Conservation (phyloP, 2,888 invertebrate species). For the Cheiracanthium punctorium region DNA sequence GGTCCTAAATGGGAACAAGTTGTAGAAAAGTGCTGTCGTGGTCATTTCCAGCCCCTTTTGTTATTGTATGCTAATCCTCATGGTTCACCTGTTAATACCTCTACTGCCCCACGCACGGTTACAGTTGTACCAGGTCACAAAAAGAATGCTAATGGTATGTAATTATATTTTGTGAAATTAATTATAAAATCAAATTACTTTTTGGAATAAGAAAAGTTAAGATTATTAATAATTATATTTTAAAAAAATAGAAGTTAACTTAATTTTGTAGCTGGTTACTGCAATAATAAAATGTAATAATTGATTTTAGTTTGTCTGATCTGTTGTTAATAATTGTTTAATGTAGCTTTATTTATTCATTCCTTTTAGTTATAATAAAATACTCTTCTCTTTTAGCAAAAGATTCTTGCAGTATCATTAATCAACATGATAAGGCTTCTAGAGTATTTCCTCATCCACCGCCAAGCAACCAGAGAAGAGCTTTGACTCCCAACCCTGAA, state of each 20-base stretch:
- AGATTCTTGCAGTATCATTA: conserved; percentile 28
- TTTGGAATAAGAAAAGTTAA: too few species aligned
- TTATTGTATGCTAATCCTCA: conserved; percentile 87
- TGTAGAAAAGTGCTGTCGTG: conserved; percentile 92
- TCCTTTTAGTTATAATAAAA: too few species aligned
- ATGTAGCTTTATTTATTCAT: too few species aligned
- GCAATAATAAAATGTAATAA: too few species aligned
- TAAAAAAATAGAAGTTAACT: too few species aligned
- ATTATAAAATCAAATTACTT: too few species aligned
- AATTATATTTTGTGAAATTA: too few species aligned
- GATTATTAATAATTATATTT: too few species aligned
- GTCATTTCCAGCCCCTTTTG: conserved; percentile 92
- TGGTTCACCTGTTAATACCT: conserved; percentile 81
- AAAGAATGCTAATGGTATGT: conserved; percentile 53
- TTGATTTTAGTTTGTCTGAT: too few species aligned
- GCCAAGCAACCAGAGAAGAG: conserved; percentile 46
- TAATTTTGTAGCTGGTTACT: too few species aligned
- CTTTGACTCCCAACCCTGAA: conserved; percentile 65
- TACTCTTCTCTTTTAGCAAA: conserved; percentile 27
- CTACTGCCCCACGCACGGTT: conserved; percentile 56
- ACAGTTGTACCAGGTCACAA: conserved; percentile 59
- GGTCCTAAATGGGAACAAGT: conserved; percentile 96
- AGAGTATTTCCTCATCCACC: conserved; percentile 23
- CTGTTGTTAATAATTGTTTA: too few species aligned
- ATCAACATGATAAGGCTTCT: conserved; percentile 34